Percentiles rank a stretch among this genome's conserved stretches.
phyloP scores from a whole-genome alignment of 2,888 invertebrate genomes.

The Saturnia japonica region DNA sequence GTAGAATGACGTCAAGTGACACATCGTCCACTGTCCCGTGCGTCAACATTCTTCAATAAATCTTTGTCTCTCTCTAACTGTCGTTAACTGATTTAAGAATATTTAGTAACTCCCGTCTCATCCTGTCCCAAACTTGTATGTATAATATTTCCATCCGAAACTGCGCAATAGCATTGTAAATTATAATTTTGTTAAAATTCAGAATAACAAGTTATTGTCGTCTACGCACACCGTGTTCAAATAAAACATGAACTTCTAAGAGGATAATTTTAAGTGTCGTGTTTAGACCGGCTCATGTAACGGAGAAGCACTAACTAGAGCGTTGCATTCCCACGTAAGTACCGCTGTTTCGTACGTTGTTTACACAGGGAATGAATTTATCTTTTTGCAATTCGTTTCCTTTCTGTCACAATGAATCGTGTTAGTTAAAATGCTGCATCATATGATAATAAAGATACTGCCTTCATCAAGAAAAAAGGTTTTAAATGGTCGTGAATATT shows the following conservation, averaged over 20 bases:
- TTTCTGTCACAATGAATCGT: constrained; percentile 47
- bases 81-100: constrained; percentile 26
- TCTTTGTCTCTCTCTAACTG: constrained; percentile 46
- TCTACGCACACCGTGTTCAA: background rate
- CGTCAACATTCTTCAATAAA: constrained; percentile 55
- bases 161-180: background rate
- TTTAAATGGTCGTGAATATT: background rate
- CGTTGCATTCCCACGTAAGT: constrained; percentile 73
- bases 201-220: background rate
- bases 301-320: constrained; percentile 63
- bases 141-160: background rate
- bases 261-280: constrained; percentile 28
- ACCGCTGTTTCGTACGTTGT: constrained; percentile 52
- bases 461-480: background rate
- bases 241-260: constrained; percentile 22
- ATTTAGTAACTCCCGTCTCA: constrained; percentile 1
- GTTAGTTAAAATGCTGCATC: constrained; percentile 34
- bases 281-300: constrained; percentile 46
- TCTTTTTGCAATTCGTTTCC: constrained; percentile 62
- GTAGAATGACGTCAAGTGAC: constrained; percentile 43
- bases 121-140: constrained; percentile 14
- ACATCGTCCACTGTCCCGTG: constrained; percentile 38
- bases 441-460: background rate
- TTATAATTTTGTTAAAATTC: background rate
- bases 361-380: constrained; percentile 59